A percentile compares a stretch with the other conserved stretches of the same genome.
Evolutionary conservation across 2,113 vertebrate species (phyloP).

Genomic region (Eclectus roratus): DNA sequence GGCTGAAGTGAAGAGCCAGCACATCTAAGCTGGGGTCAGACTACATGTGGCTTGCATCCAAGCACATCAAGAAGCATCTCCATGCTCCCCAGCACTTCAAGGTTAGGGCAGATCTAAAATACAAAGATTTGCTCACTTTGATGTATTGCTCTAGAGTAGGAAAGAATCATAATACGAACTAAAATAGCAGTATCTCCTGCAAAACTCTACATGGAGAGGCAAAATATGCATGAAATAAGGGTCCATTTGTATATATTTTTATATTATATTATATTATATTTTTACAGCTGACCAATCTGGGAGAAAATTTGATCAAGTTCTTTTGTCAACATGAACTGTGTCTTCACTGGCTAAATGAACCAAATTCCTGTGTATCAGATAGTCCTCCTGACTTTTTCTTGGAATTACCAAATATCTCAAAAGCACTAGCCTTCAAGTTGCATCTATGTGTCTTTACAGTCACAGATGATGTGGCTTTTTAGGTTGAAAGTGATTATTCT

Average conservation of each 20-base stretch:
- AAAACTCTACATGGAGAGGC: neutral
- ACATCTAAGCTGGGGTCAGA: neutral
- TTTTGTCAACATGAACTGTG: neutral
- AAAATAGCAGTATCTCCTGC: neutral
- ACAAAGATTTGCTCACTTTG: neutral
- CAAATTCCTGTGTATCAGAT: neutral
- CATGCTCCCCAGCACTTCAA: neutral
- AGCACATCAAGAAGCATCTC: neutral
- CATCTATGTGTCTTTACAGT: neutral
- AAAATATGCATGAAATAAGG: neutral
- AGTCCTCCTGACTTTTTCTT: neutral
- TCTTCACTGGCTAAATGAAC: neutral
- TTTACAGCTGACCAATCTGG: neutral
- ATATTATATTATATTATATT: neutral
- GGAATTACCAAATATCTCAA: neutral
- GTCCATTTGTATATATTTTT: neutral
- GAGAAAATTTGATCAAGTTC: neutral
- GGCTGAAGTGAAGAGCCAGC: neutral
- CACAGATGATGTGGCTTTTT: neutral
- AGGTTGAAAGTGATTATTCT: neutral
- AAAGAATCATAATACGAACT: neutral
- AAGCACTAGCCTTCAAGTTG: neutral
- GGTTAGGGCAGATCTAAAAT: neutral
- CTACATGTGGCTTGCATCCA: neutral
- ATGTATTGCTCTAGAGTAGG: neutral